phyloP scores from a whole-genome alignment of 1,140 invertebrate genomes.

The Coptotermes formosanus region DNA sequence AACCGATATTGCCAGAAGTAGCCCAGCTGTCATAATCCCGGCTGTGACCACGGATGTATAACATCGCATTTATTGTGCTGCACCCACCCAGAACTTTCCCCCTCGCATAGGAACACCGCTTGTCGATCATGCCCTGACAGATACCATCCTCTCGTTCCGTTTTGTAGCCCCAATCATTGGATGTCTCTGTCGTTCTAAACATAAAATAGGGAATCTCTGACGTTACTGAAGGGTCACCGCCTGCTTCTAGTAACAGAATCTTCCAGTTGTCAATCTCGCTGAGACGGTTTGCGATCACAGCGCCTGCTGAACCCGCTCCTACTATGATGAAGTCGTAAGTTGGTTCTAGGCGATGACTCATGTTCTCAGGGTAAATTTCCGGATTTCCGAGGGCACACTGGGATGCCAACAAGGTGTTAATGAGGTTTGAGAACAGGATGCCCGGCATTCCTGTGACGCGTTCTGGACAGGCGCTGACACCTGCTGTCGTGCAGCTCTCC shows the following conservation, averaged over 20 bases:
- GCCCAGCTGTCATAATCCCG: constrained; percentile 59
- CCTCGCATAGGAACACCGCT: constrained; percentile 49
- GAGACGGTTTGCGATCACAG: constrained; percentile 60
- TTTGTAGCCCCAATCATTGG: constrained; percentile 54
- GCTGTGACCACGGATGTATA: constrained; percentile 59
- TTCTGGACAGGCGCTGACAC: constrained; percentile 35
- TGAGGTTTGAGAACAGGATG: constrained; percentile 45
- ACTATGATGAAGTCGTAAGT: constrained; percentile 59
- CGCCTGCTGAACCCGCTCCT: constrained; percentile 64
- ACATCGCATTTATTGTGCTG: constrained; percentile 59
- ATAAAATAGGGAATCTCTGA: constrained; percentile 53
- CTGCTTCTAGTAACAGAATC: constrained; percentile 61
- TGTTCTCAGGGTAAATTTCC: constrained; percentile 49
- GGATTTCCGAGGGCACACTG: constrained; percentile 50
- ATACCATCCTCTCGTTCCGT: constrained; percentile 51
- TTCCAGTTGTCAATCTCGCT: constrained; percentile 53
- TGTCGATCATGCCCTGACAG: constrained; percentile 46
- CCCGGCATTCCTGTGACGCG: constrained; percentile 34
- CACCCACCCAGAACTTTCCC: constrained; percentile 52
- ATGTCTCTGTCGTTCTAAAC: constrained; percentile 34
- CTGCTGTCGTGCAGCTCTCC: constrained; percentile 43
- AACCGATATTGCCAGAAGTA: constrained; percentile 42
- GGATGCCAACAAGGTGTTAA: constrained; percentile 53
- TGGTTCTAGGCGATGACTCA: constrained; percentile 51
- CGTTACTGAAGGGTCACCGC: constrained; percentile 46